Evolutionary conservation across 37 sponge, comb jelly and placozoan genomes (phyloP), one percentile per base, ranked within the genome.

Genomic region (Ianthella basta): DNA sequence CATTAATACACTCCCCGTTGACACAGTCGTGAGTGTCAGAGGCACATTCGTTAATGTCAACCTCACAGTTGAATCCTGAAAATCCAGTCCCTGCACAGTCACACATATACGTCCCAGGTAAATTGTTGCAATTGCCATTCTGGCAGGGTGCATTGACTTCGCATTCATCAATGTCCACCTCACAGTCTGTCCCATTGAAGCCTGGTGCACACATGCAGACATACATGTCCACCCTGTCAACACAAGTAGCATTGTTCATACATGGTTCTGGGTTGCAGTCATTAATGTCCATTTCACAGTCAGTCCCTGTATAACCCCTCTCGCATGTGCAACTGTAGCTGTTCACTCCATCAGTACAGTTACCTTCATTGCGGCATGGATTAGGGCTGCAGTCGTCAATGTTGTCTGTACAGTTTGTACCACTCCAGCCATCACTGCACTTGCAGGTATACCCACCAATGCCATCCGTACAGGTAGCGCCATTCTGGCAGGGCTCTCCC

Each of bases 201-300:
- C 88, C 85, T 21, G 53, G 16, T 27, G 60, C 15, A 60, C 91
- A 91, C 33, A 24, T 13, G 44, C 91, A 91, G n/a, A 27, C 35
- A 72, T 59, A 90, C 1, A 24, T 25, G 29, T 60, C 83, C 20
- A 33, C 66, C 6, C 29, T 35, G 25, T 87, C 56, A 3, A n/a
- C 53, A 40, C 90, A 90, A 21, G 82, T 86, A 4, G 69, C 86
- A 19, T 69, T 69, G 64, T 90, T 86, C 21, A 50, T 30, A 36
- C 90, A 90, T 27, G 86, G 82, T 5, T 86, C 4, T 3, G 16
- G 18, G 14, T 41, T 33, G 13, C 81, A 80, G 15, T 80, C 81
- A 35, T 80, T 32, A 29, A 80, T 80, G 13, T 80, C 55, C 78
- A 53, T 8, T 57, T 80, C 81, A 56, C 81, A 80, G 27, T 30